A percentile compares a stretch with the other conserved stretches of the same genome.
Evolutionary conservation across 2,888 invertebrate genomes (phyloP).

Genomic region (Microchrysa polita): DNA sequence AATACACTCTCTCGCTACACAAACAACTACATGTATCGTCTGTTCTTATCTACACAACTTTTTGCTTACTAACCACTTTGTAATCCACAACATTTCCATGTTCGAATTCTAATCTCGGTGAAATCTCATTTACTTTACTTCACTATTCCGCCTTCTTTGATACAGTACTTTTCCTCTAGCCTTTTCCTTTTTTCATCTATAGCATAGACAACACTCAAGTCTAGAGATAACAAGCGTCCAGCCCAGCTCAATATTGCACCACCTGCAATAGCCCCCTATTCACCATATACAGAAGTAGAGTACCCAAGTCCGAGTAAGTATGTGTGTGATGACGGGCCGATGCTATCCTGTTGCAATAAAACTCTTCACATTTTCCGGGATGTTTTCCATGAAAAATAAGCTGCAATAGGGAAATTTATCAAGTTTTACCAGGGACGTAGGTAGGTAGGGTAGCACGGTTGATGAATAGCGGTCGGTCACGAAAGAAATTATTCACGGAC

Average conservation of each 20-base stretch:
- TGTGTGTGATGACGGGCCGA: conserved; percentile 26
- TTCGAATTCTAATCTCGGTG: conserved; percentile 6
- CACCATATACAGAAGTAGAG: no score
- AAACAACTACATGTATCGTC: no score
- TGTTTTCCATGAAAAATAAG: conserved; percentile 43
- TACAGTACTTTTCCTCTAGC: not conserved
- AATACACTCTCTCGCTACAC: no score
- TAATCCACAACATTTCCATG: conserved; percentile 5
- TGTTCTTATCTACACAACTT: not conserved
- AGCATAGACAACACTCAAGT: not conserved
- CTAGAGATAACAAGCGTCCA: no score
- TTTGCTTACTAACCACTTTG: conserved; percentile 7
- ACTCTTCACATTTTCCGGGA: not conserved
- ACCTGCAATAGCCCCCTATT: no score
- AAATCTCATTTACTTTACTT: conserved; percentile 34
- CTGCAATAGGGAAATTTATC: conserved; percentile 50
- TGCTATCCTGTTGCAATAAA: conserved; percentile 40
- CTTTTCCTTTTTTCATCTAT: no score
- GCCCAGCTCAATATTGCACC: not conserved
- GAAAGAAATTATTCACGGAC: conserved; percentile 47
- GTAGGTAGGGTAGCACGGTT: no score
- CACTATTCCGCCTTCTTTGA: conserved; percentile 24
- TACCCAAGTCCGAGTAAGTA: no score
- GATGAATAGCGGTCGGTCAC: conserved; percentile 48
- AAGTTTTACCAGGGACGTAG: conserved; percentile 47